Evolutionary conservation across 2,113 vertebrate species (phyloP).

Genomic region (Caracal caracal): DNA sequence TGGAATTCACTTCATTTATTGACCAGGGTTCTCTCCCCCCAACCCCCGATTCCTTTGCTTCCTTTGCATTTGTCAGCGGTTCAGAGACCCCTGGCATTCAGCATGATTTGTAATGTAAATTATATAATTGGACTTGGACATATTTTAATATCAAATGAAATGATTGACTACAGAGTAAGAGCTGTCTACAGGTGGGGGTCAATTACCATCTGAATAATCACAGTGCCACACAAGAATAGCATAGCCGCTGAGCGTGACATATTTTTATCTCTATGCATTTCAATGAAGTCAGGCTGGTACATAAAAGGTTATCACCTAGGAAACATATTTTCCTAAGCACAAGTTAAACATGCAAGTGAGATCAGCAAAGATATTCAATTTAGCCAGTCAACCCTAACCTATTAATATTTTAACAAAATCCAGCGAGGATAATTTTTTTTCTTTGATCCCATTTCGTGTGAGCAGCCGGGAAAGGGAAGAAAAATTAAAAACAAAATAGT

Average conservation of each 20-base stretch:
- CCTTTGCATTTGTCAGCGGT: constrained; percentile 86
- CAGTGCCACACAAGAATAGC: constrained; percentile 93
- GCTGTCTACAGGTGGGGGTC: constrained; percentile 98
- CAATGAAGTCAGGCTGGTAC: constrained; percentile 99
- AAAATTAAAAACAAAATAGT: constrained; percentile 94
- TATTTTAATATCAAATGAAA: constrained; percentile 98
- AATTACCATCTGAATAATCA: constrained; percentile 99
- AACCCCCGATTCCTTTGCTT: constrained; percentile 64
- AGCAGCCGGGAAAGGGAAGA: constrained; percentile 93
- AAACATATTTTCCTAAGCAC: constrained; percentile 99
- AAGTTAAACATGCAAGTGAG: constrained; percentile 99
- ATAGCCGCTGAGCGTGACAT: constrained; percentile 97
- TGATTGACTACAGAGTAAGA: constrained; percentile 98
- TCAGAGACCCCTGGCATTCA: constrained; percentile 97
- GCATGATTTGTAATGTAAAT: constrained; percentile 99
- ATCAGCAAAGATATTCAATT: constrained; percentile 99
- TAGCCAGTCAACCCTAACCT: constrained; percentile 99
- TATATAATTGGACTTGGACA: constrained; percentile 94
- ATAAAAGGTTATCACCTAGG: constrained; percentile 99
- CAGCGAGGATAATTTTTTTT: constrained; percentile 95
- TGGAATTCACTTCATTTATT: constrained; percentile 95
- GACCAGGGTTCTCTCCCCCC: constrained; percentile 81
- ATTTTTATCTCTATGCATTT: constrained; percentile 99
- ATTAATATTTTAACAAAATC: constrained; percentile 99
- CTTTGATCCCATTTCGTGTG: constrained; percentile 99